Base-by-base conservation (phyloP, 2,113 vertebrate genomes). In the Otis tarda region DNA sequence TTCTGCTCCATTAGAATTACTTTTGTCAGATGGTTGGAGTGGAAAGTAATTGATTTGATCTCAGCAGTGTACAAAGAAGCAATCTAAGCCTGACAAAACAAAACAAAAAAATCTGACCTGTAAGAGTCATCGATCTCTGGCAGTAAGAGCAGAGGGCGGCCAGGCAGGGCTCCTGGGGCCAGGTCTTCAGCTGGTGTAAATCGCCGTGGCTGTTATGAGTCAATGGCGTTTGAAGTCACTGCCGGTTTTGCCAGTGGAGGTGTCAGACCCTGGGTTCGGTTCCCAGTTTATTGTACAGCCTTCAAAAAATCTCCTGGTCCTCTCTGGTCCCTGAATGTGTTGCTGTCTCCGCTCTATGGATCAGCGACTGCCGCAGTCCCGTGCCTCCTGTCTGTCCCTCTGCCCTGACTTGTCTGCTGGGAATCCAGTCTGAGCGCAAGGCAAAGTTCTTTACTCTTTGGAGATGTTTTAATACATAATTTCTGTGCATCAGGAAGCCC, bases 41-140 rank as follows among this genome's bases (percentile, higher is more conserved):
- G 87, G 87, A 96, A 96, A 96, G 92, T 95, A 97, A 97, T 93
- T 95, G 94, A 94, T 88, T 97, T 95, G 92, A 82, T 90, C 83
- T 96, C 84, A 84, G 67, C 87, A 69, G 80, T 92, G 77, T 91
- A 92, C 92, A 89, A 92, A 95, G 92, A 96, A 90, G 79, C 67
- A 87, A 96, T 53, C 53, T 95, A 63, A 92, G 81, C 94, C 96
- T 97, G 92, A 91, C 86, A 96, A 94, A 96, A 94, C 95, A 96
- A 96, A 97, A 95, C 94, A 96, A 96, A 97, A 97, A 94, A 95
- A 82, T 95, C 96, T 96, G 96, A 97, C 96, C 96, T 91, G 91
- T 96, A 96, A 94, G 94, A 96, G 93, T 79, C 94, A 97, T 97
- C 75, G 91, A 96, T 97, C 96, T 96, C 57, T 18, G 69, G 89